Evolutionary conservation across 2,797 vertebrate genomes (phyloP).

Genomic region (Sternotherus odoratus): DNA sequence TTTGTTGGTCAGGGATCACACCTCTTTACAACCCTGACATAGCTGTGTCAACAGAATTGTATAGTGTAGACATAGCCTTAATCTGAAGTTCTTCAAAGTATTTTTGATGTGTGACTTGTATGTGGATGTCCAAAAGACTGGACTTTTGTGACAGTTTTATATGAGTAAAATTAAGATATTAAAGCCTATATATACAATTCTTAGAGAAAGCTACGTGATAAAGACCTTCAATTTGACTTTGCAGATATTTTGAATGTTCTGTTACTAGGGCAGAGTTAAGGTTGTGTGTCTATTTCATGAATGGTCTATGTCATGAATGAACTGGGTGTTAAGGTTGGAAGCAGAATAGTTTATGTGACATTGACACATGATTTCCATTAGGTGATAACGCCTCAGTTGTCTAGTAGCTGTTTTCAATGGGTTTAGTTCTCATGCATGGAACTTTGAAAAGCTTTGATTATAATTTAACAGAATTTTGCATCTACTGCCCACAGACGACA

Average conservation of each 20-base stretch:
- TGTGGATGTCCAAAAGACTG: not conserved
- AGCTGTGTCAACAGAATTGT: not conserved
- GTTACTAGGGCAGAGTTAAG: not conserved
- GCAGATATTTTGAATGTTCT: not conserved
- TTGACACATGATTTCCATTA: not conserved
- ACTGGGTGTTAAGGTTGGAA: not conserved
- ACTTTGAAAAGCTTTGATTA: accelerated
- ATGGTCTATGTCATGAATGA: not conserved
- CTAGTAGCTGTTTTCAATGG: not conserved
- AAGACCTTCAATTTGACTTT: not conserved
- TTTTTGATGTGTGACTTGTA: not conserved
- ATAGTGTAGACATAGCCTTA: not conserved
- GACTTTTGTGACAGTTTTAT: accelerated
- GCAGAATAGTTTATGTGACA: not conserved
- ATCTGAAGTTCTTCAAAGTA: not conserved
- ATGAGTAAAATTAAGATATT: not conserved
- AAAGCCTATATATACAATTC: not conserved
- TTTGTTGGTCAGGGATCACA: not conserved
- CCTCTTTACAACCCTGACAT: not conserved
- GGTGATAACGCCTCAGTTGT: no score
- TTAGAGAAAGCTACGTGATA: not conserved
- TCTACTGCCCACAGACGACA: accelerated
- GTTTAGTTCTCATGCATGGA: not conserved
- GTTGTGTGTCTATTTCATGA: not conserved
- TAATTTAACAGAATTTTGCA: not conserved